Base-by-base conservation (phyloP, 1,140 invertebrate species). In the Octopus sinensis region DNA sequence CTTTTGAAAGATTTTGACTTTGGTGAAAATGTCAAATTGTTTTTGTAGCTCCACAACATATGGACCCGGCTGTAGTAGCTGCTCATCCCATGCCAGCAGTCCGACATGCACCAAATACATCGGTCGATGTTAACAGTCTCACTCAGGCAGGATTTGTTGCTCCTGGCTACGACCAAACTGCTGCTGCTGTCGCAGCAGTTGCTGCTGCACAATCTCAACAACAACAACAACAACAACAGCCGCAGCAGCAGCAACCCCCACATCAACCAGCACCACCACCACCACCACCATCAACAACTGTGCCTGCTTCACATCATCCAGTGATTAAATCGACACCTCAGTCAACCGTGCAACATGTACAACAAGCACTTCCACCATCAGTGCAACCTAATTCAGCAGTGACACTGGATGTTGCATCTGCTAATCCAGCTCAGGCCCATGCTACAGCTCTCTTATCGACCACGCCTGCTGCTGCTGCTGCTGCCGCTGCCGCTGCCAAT, bases 31-130 rank as follows among this genome's bases (percentile, higher is more conserved):
- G 30, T 73, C 4, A 9, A 77, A 0, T 52, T 77, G 4, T 17
- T 77, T 79, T 83, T 84, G 54, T 80, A 89, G 89, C 89, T 52
- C 89, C 90, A 12, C 68, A 73, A 23, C 90, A 90, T 79, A 89
- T 90, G 86, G 91, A 91, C 83, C 91, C 91, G 43, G 91, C 91
- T 62, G 90, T 91, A 30, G 90, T 91, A 6, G 90, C 88, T 76
- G 90, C 89, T 10, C 86, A 86, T 77, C 88, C 89, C 9, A 88
- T 89, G 84, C 84, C 88, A 84, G 30, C 68, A 73, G 68, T 73
- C 30, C 68, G 68, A 73, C 68, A 73, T 73, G 9, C 68, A 6
- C 53, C 77, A 68, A 76, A 76, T 52, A 43, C 78, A 79, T 53
- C 86, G 83, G 77, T 83, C 84, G 23, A 81, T 83, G 73, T 73